Conservation (phyloP, 2,797 vertebrate species). For the Valencia hispanica region DNA sequence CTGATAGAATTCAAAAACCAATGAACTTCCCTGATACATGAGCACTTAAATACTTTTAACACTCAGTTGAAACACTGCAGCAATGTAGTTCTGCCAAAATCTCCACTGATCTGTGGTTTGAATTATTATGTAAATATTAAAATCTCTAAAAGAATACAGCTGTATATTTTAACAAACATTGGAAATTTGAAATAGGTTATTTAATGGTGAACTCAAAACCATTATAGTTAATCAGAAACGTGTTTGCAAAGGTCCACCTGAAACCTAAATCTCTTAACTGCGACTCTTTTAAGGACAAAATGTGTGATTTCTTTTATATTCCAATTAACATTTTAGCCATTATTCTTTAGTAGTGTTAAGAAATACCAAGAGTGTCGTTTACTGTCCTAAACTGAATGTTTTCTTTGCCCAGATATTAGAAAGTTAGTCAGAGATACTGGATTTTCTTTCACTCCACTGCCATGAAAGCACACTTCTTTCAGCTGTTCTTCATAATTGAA, state of each 20-base stretch:
- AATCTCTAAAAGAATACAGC: constrained; percentile 8
- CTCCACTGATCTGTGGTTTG: constrained; percentile 25
- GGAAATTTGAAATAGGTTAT: constrained; percentile 33
- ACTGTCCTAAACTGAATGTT: neutral
- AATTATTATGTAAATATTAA: constrained; percentile 25
- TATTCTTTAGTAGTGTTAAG: neutral
- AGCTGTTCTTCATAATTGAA: neutral
- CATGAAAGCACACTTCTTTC: neutral
- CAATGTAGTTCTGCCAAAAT: neutral
- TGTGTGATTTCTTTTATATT: constrained; percentile 11
- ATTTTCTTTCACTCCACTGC: neutral
- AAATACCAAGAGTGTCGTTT: neutral
- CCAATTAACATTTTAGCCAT: too few species aligned
- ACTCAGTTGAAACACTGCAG: neutral
- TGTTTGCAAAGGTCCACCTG: constrained; percentile 27
- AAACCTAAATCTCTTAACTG: constrained; percentile 25
- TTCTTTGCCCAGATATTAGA: neutral
- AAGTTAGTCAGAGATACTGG: neutral
- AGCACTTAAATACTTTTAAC: constrained; percentile 26
- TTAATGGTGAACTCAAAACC: constrained; percentile 33
- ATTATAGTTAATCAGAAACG: constrained; percentile 43
- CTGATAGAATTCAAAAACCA: neutral
- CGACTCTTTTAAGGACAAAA: constrained; percentile 34
- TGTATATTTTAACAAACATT: constrained; percentile 6
- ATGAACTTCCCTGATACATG: neutral